Base-by-base conservation (phyloP, 2,888 invertebrate genomes). In the Drosophila meridiana region DNA sequence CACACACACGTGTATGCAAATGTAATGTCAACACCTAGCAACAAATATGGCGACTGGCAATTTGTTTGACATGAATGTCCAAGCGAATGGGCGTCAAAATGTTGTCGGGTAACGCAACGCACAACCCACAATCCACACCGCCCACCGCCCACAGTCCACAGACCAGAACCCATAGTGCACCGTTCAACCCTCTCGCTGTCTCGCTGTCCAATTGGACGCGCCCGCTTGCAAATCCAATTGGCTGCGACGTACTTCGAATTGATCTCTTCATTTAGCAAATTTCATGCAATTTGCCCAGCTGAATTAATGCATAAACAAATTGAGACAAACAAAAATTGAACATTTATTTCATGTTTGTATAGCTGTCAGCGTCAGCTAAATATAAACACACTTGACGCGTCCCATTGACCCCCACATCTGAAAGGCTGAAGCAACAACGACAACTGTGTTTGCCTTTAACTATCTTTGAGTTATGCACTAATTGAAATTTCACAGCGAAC, bases 11-110 rank as follows among this genome's bases (percentile, higher is more conserved):
- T 40, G 38, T 62, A 82, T 80, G 83, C 82, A 78, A 87, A 87
- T 87, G 57, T 79, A 76, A 73, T 89, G 87, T 89, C 84, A 87
- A 83, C 89, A 89, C 81, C 69, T 80, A 58, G 64, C 69, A 60
- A 65, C 79, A 73, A 87, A 79, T 79, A 82, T 84, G 74, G 87
- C 78, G 80, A 72, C 78, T 64, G 68, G 65, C 82, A 73, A 87
- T 87, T 73, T 79, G 74, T 80, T 89, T 55, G 70, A 76, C 87
- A 80, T 65, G 87, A 53, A 68, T 80, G 75, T 83, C 76, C 67
- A 69, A 69, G 45, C 48, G 52, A 87, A 77, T 87, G 85, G 90
- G 76, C 86, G 84, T 82, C 74, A 80, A 68, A 73, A 73, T 63
- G 65, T 53, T 76, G 69, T 65, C 64, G 30, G 47, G 28, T 42